These are phyloP conservation scores for Pangasianodon hypophthalmus DNA, from an alignment of 2,113 vertebrate species.

Conservation along the genomic window DNA sequence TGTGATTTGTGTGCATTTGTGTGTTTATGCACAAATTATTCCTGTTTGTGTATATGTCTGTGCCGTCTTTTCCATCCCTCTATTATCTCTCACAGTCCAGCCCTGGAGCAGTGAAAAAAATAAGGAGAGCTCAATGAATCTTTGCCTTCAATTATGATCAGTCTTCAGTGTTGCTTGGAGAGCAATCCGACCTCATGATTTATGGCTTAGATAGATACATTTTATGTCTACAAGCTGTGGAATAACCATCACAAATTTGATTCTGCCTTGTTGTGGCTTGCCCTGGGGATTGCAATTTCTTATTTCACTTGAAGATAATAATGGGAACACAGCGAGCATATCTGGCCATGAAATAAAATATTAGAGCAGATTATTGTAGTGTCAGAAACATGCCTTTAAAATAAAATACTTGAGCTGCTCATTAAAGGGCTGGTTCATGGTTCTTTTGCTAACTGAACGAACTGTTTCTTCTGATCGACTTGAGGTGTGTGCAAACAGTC, in stretches of 20 bases:
- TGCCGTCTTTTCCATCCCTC: slow-evolving; percentile 1
- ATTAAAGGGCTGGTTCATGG: slow-evolving; percentile 18
- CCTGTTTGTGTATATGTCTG: neutral
- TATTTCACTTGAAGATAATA: slow-evolving; percentile 50
- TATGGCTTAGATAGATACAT: slow-evolving; percentile 50
- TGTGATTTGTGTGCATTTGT: neutral
- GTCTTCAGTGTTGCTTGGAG: slow-evolving; percentile 38
- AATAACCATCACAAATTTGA: slow-evolving; percentile 51
- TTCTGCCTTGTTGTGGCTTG: slow-evolving; percentile 42
- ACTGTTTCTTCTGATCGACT: slow-evolving; percentile 15
- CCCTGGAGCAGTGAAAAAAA: slow-evolving; percentile 32
- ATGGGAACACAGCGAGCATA: slow-evolving; percentile 27
- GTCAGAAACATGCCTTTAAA: slow-evolving; percentile 33
- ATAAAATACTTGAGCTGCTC: slow-evolving; percentile 15
- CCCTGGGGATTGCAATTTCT: slow-evolving; percentile 44
- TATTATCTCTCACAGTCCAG: slow-evolving; percentile 26
- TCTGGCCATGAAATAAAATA: slow-evolving; percentile 53
- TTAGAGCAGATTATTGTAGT: slow-evolving; percentile 43
- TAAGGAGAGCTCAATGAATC: slow-evolving; percentile 30
- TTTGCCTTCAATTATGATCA: slow-evolving; percentile 45
- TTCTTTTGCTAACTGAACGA: slow-evolving; percentile 33
- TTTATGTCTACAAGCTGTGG: slow-evolving; percentile 52
- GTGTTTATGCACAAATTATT: slow-evolving; percentile 17
- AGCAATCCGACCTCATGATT: slow-evolving; percentile 40
- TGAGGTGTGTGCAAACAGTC: neutral